Conservation (phyloP, 2,797 vertebrate species). For the Bradypodion pumilum region DNA sequence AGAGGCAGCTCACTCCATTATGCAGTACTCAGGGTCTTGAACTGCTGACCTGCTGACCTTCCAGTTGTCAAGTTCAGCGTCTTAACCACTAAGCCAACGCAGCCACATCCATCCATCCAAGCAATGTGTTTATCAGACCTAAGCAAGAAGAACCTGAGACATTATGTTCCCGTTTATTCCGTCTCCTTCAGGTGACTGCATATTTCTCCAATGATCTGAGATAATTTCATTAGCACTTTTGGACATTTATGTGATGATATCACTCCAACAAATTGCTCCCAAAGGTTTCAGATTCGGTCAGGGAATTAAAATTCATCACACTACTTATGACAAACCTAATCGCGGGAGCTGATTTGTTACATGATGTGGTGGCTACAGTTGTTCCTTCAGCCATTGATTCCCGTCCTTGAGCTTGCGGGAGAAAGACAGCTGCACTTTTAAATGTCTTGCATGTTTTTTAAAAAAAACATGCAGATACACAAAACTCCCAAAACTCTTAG, state of each 20-base stretch:
- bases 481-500: slow-evolving; percentile 22
- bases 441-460: slow-evolving; percentile 11
- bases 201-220: slow-evolving; percentile 43
- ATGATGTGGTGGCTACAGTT: slow-evolving; percentile 29
- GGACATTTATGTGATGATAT: slow-evolving; percentile 60
- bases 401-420: slow-evolving; percentile 24
- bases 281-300: slow-evolving; percentile 54
- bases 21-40: too few relatives aligned
- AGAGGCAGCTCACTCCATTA: too few relatives aligned
- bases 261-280: slow-evolving; percentile 67
- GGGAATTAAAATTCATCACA: slow-evolving; percentile 60
- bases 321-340: slow-evolving; percentile 58
- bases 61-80: too few relatives aligned
- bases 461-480: background rate
- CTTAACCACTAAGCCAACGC: too few relatives aligned
- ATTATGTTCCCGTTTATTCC: slow-evolving; percentile 20
- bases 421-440: slow-evolving; percentile 15
- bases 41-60: too few relatives aligned
- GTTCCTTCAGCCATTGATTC: background rate
- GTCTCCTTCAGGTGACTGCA: slow-evolving; percentile 25
- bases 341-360: slow-evolving; percentile 56
- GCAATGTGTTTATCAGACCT: background rate
- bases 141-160: background rate
- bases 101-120: background rate
- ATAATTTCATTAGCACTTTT: slow-evolving; percentile 67